Evolutionary conservation across 2,797 vertebrate species (phyloP).

Genomic region (Danio kyathit): DNA sequence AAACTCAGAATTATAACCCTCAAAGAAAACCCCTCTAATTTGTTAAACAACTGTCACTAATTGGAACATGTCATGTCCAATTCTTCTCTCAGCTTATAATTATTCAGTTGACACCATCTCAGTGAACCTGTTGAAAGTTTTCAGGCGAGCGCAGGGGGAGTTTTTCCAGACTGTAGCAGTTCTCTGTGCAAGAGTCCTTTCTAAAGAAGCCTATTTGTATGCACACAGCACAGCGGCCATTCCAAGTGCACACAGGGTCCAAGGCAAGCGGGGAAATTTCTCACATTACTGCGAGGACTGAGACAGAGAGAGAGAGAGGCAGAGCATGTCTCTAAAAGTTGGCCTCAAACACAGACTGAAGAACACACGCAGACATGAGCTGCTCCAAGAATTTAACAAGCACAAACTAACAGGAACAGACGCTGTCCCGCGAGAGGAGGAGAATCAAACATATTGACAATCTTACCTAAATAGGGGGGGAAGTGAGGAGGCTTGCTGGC

Average conservation of each 20-base stretch:
- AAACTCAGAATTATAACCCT: not conserved
- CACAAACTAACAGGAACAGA: conserved; percentile 25
- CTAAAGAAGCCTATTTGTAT: conserved; percentile 68
- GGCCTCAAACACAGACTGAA: conserved; percentile 23
- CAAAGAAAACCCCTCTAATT: not conserved
- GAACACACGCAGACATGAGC: conserved; percentile 24
- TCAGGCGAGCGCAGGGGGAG: conserved; percentile 26
- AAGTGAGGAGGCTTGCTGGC: conserved; percentile 87
- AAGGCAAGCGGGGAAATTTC: conserved; percentile 62
- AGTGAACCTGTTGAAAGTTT: conserved; percentile 41
- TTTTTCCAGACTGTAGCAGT: conserved; percentile 49
- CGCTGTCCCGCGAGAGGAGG: not conserved
- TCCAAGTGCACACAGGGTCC: conserved; percentile 66
- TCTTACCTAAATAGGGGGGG: conserved; percentile 89
- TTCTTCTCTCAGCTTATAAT: not conserved
- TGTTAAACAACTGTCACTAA: conserved; percentile 12
- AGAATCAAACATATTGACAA: conserved; percentile 7
- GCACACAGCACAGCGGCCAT: conserved; percentile 61
- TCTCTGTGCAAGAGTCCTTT: conserved; percentile 61
- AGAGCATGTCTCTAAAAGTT: conserved; percentile 47
- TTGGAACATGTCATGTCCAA: not conserved
- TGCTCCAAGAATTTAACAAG: conserved; percentile 29
- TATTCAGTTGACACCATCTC: not conserved
- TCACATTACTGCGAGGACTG: conserved; percentile 64
- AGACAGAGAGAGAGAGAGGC: conserved; percentile 43